Conservation (phyloP, 1,140 invertebrate genomes). For the Chironomus tepperi region DNA sequence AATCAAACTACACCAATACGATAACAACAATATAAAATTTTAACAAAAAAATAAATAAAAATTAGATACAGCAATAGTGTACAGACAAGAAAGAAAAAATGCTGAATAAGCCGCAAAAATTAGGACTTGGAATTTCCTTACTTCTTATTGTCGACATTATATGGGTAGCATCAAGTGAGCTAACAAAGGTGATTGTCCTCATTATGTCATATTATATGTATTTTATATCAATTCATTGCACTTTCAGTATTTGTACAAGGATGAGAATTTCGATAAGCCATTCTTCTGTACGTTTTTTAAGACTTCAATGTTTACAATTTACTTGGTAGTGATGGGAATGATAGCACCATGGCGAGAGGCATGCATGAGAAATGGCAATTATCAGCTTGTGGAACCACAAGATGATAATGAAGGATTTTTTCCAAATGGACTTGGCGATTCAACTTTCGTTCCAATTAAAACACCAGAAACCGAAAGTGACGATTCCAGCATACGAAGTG, state of each 20-base stretch:
- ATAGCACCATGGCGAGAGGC: slow-evolving; percentile 74
- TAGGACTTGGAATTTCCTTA: slow-evolving; percentile 66
- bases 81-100: slow-evolving; percentile 31
- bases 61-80: not conserved
- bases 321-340: slow-evolving; percentile 71
- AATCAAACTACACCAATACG: not conserved
- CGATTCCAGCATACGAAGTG: slow-evolving; percentile 64
- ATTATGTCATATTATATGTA: slow-evolving; percentile 19
- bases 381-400: slow-evolving; percentile 52
- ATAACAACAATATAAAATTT: not conserved
- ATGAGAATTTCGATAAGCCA: slow-evolving; percentile 72
- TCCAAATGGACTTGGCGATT: slow-evolving; percentile 58
- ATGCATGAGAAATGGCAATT: slow-evolving; percentile 56
- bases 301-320: slow-evolving; percentile 79
- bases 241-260: slow-evolving; percentile 71
- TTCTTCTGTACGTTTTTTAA: slow-evolving; percentile 85
- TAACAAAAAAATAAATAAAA: slow-evolving; percentile 1
- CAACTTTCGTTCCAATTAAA: slow-evolving; percentile 75
- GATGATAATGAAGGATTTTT: slow-evolving; percentile 59
- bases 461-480: slow-evolving; percentile 73
- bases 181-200: slow-evolving; percentile 59
- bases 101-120: slow-evolving; percentile 60
- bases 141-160: slow-evolving; percentile 75
- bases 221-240: slow-evolving; percentile 27
- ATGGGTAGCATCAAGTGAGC: slow-evolving; percentile 77